phyloP scores from a whole-genome alignment of 1,140 invertebrate genomes.

The Bombus fervidus region DNA sequence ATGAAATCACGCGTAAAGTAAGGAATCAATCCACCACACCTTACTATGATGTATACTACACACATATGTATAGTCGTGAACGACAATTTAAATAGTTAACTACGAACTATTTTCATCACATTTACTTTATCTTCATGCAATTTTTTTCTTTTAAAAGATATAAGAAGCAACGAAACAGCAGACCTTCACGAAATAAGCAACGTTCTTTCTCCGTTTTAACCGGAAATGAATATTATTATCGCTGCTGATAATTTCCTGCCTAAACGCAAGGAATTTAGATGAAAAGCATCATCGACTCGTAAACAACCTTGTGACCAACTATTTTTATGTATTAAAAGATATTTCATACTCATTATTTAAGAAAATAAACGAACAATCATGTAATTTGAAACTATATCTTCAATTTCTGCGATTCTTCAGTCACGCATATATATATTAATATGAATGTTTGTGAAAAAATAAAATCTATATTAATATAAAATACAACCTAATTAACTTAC shows the following conservation, averaged over 20 bases:
- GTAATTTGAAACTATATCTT: conserved; percentile 12
- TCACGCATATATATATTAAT: not conserved
- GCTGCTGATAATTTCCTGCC: not conserved
- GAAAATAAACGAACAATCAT: not conserved
- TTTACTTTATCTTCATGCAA: no score
- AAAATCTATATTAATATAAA: no score
- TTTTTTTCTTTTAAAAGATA: not conserved
- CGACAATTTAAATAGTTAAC: conserved; percentile 11
- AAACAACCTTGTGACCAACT: not conserved
- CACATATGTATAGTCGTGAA: not conserved
- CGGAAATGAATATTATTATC: not conserved
- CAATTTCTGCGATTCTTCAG: conserved; percentile 20
- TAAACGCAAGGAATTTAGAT: not conserved
- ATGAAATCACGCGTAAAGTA: conserved; percentile 8
- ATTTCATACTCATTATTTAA: not conserved
- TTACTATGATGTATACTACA: not conserved
- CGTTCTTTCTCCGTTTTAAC: not conserved
- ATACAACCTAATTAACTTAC: no score
- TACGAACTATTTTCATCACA: not conserved
- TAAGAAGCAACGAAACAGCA: not conserved
- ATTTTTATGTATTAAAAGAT: not conserved
- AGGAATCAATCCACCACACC: conserved; percentile 16
- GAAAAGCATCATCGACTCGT: not conserved
- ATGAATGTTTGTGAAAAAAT: no score
- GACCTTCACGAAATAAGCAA: not conserved